A percentile compares a stretch with the other conserved stretches of the same genome.
These are phyloP conservation scores for Schizotus pectinicornis DNA, from an alignment of 2,888 invertebrate species.

Conservation along the genomic window DNA sequence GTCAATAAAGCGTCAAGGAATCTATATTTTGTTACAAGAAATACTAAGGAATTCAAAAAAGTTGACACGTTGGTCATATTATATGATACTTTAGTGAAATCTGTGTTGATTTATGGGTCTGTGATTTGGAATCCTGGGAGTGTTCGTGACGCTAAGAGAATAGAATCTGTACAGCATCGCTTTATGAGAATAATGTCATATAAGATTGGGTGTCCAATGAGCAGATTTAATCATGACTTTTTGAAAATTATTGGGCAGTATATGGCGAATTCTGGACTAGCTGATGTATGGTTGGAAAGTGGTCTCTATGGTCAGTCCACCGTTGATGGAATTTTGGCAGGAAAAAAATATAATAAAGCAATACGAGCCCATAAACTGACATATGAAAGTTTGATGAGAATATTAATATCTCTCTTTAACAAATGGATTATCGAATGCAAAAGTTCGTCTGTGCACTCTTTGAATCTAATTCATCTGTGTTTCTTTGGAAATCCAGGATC, in stretches of 20 bases:
- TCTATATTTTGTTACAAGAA: no score
- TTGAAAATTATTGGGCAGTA: constrained; percentile 33
- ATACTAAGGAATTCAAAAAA: no score
- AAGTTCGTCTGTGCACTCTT: constrained; percentile 9
- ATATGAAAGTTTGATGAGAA: constrained; percentile 28
- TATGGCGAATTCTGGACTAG: constrained; percentile 23
- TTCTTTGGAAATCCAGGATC: not conserved
- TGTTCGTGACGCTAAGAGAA: no score
- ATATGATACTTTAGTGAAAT: no score
- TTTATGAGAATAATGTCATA: no score
- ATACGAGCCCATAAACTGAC: constrained; percentile 32
- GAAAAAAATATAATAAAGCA: constrained; percentile 29
- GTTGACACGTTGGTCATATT: no score
- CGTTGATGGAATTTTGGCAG: constrained; percentile 17
- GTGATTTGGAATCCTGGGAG: no score
- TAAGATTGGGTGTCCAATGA: no score
- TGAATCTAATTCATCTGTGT: constrained; percentile 10
- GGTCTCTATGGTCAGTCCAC: constrained; percentile 27
- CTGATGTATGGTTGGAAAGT: constrained; percentile 32
- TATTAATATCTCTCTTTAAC: constrained; percentile 14
- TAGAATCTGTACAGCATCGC: no score
- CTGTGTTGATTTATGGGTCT: no score
- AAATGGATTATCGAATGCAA: constrained; percentile 29
- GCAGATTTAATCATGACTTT: no score
- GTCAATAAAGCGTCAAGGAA: no score